A percentile compares a stretch with the other conserved stretches of the same genome.
Conservation (phyloP, 2,113 vertebrate species). For the Motacilla tschutschensis region DNA sequence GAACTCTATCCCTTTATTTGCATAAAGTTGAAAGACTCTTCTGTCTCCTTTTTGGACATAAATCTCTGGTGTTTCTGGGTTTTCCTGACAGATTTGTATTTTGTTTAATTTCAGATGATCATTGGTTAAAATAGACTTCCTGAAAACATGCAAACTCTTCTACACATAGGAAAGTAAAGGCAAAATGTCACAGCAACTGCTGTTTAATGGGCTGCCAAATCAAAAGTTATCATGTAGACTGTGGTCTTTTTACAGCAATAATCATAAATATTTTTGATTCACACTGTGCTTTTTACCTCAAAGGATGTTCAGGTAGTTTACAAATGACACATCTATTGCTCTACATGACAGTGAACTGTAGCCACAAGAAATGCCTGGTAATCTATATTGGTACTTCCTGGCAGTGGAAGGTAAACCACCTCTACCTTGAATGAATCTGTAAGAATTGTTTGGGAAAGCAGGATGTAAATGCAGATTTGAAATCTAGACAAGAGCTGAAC, state of each 20-base stretch:
- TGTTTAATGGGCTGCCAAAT: not conserved
- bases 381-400: not conserved
- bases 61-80: not conserved
- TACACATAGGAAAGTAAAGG: not conserved
- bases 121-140: not conserved
- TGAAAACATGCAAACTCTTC: not conserved
- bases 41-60: not conserved
- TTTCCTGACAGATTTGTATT: not conserved
- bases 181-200: not conserved
- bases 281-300: not conserved
- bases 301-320: constrained; percentile 3
- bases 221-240: not conserved
- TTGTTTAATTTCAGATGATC: not conserved
- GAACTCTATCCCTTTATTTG: not conserved
- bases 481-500: not conserved
- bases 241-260: constrained; percentile 15
- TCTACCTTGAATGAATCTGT: not conserved
- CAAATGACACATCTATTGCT: not conserved
- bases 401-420: not conserved
- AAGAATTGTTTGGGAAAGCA: not conserved
- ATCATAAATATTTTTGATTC: constrained; percentile 29
- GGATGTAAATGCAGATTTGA: not conserved
- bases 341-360: not conserved
- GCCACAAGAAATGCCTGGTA: not conserved
- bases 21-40: not conserved